Evolutionary conservation across 2,888 invertebrate genomes (phyloP).

Genomic region (Chrysotoxum bicinctum): DNA sequence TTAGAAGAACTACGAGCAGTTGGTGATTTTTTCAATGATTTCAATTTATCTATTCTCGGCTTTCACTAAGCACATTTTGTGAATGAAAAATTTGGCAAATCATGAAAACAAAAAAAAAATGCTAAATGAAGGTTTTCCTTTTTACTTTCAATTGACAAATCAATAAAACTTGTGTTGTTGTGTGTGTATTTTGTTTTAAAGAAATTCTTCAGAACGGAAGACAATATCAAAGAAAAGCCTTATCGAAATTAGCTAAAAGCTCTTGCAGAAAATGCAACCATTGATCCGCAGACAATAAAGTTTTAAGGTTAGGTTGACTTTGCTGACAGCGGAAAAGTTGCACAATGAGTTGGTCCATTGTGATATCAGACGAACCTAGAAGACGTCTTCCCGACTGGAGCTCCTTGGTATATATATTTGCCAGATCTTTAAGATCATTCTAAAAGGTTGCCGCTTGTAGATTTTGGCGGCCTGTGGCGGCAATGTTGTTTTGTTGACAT

Average conservation of each 20-base stretch:
- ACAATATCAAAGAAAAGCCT: neutral
- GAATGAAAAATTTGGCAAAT: constrained; percentile 31
- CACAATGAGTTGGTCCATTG: too few relatives aligned
- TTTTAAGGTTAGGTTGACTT: too few relatives aligned
- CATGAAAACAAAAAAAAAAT: neutral
- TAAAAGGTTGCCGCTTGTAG: too few relatives aligned
- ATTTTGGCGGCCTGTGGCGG: too few relatives aligned
- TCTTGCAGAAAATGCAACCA: neutral
- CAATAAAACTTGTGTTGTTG: neutral
- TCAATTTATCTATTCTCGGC: neutral
- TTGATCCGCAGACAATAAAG: neutral
- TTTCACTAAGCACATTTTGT: constrained; percentile 1
- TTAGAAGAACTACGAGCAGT: neutral
- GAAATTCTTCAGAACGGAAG: neutral
- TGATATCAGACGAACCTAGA: too few relatives aligned
- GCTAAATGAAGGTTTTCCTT: neutral
- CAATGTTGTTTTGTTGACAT: too few relatives aligned
- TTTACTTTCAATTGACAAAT: constrained; percentile 2
- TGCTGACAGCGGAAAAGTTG: too few relatives aligned
- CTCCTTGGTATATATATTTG: too few relatives aligned
- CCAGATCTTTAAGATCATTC: too few relatives aligned
- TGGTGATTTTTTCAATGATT: constrained; percentile 33
- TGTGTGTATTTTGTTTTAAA: neutral
- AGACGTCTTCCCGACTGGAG: too few relatives aligned
- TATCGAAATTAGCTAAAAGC: neutral